A percentile compares a stretch with the other conserved stretches of the same genome.
Conservation (phyloP, 2,888 invertebrate species). For the Xestoiulus laeticollis region DNA sequence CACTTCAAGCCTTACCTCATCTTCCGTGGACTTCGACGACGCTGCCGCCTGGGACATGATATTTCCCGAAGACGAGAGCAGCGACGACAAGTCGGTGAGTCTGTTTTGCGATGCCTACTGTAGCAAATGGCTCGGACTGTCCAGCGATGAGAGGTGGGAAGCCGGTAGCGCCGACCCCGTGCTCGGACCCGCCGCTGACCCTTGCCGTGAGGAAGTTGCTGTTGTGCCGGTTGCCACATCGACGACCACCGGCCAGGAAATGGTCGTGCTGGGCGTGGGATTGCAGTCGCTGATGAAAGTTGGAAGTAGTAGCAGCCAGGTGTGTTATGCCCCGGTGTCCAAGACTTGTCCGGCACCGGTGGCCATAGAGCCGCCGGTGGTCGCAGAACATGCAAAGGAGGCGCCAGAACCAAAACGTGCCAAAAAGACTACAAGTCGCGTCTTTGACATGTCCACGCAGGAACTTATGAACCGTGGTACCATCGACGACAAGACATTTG, state of each 20-base stretch:
- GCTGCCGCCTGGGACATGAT: background rate
- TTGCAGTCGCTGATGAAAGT: conserved; percentile 51
- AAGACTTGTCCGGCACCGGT: background rate
- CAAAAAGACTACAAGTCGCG: background rate
- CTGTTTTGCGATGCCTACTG: conserved; percentile 46
- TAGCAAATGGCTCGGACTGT: conserved; percentile 37
- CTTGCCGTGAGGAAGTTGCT: background rate
- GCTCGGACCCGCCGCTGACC: background rate
- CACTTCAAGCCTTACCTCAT: background rate
- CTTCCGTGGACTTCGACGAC: conserved; percentile 43
- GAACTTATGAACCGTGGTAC: background rate
- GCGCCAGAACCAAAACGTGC: background rate
- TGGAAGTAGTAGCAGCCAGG: background rate
- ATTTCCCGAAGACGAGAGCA: conserved; percentile 44
- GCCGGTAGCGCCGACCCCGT: background rate
- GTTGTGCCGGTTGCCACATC: background rate
- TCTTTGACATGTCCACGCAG: background rate
- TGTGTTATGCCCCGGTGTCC: background rate
- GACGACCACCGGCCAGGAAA: background rate
- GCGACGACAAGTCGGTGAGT: conserved; percentile 14
- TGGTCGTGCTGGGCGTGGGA: conserved; percentile 51
- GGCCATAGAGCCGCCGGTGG: background rate
- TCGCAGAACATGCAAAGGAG: background rate
- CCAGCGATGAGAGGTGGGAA: conserved; percentile 1
- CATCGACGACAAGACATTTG: conserved; percentile 70